A percentile compares a stretch with the other conserved stretches of the same genome.
Evolutionary conservation across 2,113 vertebrate genomes (phyloP).

Genomic region (Todiramphus chloris): DNA sequence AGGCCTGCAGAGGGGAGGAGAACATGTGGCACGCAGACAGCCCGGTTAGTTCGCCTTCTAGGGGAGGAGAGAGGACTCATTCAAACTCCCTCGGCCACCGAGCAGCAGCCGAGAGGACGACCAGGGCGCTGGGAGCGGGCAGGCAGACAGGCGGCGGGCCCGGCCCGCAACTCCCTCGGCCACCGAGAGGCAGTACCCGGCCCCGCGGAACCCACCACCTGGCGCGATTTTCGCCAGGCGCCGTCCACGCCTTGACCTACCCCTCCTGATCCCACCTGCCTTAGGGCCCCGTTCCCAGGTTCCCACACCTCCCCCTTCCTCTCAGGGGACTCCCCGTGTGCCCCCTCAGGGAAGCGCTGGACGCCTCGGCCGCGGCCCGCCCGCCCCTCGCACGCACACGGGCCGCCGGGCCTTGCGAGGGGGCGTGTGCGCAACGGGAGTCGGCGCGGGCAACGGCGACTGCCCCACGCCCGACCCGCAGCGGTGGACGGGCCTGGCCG

Average conservation of each 20-base stretch:
- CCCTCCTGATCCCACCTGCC: background rate
- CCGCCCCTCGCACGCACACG: slow-evolving; percentile 74
- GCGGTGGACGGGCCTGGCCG: background rate
- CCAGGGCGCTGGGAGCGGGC: background rate
- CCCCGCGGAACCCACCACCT: background rate
- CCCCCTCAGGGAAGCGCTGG: background rate
- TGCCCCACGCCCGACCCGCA: background rate
- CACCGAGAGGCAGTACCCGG: background rate
- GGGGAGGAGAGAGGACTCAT: slow-evolving; percentile 17
- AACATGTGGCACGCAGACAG: slow-evolving; percentile 48
- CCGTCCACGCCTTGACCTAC: background rate
- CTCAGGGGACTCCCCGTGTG: background rate
- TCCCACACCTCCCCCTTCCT: background rate
- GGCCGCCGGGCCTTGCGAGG: slow-evolving; percentile 59
- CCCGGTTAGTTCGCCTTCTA: background rate
- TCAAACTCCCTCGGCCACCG: slow-evolving; percentile 22
- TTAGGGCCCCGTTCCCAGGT: background rate
- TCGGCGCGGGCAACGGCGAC: background rate
- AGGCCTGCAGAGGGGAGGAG: slow-evolving; percentile 18
- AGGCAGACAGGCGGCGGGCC: background rate
- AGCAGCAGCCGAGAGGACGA: background rate
- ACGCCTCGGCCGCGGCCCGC: background rate
- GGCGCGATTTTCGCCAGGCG: background rate
- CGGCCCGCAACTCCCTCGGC: too few species aligned
- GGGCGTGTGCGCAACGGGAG: background rate